Percentiles rank a stretch among this genome's conserved stretches.
phyloP scores from a whole-genome alignment of 1,140 invertebrate genomes.

The Leptoteleia sp. region DNA sequence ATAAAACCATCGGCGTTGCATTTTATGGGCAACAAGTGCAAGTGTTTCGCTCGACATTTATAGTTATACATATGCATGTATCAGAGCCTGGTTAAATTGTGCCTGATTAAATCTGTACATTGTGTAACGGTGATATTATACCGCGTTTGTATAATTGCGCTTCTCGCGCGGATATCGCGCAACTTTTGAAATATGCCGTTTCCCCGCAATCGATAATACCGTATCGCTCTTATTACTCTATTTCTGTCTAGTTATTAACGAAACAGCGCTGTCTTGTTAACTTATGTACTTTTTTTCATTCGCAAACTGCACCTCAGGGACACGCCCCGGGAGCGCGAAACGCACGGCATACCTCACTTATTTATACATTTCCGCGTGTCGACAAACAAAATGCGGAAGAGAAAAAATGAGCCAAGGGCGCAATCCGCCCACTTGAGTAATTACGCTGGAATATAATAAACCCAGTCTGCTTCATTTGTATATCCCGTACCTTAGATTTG shows the following conservation, averaged over 20 bases:
- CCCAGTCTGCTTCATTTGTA: conserved; percentile 18
- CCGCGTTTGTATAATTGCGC: conserved; percentile 55
- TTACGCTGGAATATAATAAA: conserved; percentile 25
- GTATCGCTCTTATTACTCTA: conserved; percentile 32
- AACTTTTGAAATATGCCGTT: conserved; percentile 52
- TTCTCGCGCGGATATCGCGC: conserved; percentile 44
- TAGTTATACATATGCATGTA: conserved; percentile 64
- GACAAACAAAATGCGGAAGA: conserved; percentile 7
- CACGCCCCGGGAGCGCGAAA: conserved; percentile 5
- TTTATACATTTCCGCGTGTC: conserved; percentile 37
- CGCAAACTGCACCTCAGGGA: conserved; percentile 36
- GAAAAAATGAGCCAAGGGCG: conserved; percentile 23
- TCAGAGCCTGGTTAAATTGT: conserved; percentile 53
- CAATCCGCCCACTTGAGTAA: conserved; percentile 27
- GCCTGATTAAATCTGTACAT: conserved; percentile 63
- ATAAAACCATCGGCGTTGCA: conserved; percentile 60
- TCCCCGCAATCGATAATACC: conserved; percentile 38
- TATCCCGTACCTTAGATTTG: conserved; percentile 4
- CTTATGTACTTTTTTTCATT: conserved; percentile 5
- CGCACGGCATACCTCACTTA: conserved; percentile 40
- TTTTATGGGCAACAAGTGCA: conserved; percentile 63
- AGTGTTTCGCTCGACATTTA: conserved; percentile 60
- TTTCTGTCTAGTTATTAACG: conserved; percentile 43
- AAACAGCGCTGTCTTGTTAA: conserved; percentile 6
- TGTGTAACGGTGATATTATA: conserved; percentile 53